A percentile compares a stretch with the other conserved stretches of the same genome.
These are phyloP conservation scores for Phoenicopterus ruber DNA, from an alignment of 2,113 vertebrate species.

Conservation along the genomic window DNA sequence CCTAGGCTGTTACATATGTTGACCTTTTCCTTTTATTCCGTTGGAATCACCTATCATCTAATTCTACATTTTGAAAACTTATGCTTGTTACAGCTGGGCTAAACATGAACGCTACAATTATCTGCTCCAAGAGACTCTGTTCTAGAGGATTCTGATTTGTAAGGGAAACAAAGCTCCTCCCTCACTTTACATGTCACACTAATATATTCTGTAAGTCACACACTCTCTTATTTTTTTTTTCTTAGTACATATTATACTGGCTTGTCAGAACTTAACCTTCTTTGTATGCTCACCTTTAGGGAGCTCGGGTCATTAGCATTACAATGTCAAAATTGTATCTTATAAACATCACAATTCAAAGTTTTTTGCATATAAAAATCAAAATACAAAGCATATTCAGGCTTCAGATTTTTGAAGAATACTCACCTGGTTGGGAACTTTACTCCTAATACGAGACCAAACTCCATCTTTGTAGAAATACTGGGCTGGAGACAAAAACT, in stretches of 20 bases:
- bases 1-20: background rate
- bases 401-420: background rate
- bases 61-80: background rate
- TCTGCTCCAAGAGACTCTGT: background rate
- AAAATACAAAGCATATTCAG: background rate
- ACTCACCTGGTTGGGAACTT: slow-evolving; percentile 69
- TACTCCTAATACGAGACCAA: slow-evolving; percentile 73
- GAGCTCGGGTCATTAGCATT: background rate
- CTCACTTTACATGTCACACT: background rate
- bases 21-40: background rate
- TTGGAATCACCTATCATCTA: background rate
- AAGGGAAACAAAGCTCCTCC: background rate
- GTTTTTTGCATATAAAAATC: background rate
- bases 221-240: background rate
- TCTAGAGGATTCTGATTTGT: background rate
- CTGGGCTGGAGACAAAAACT: slow-evolving; percentile 83
- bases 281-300: background rate
- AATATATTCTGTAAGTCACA: background rate
- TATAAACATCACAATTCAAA: background rate
- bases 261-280: background rate
- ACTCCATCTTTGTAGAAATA: slow-evolving; percentile 81
- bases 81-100: background rate
- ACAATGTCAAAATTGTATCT: background rate
- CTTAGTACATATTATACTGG: background rate
- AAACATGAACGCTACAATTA: background rate